phyloP scores from a whole-genome alignment of 2,797 vertebrate species.

The Geotrypetes seraphini region DNA sequence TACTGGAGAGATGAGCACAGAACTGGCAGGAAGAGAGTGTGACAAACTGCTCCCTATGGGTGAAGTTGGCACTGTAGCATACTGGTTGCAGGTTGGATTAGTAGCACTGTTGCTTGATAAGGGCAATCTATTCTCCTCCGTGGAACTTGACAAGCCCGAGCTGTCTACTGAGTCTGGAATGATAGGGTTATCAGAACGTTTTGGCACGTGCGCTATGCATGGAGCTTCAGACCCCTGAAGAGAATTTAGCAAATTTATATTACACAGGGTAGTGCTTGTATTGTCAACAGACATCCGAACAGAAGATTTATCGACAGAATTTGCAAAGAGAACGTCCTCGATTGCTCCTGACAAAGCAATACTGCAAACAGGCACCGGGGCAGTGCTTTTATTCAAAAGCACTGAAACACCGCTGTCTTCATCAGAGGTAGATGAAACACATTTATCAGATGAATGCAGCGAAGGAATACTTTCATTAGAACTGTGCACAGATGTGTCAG shows the following conservation, averaged over 20 bases:
- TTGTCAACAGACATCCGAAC: slow-evolving; percentile 65
- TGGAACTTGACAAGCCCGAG: slow-evolving; percentile 21
- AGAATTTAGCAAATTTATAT: slow-evolving; percentile 51
- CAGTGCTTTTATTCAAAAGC: slow-evolving; percentile 57
- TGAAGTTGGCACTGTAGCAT: slow-evolving; percentile 53
- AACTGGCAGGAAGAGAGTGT: slow-evolving; percentile 54
- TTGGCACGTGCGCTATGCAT: slow-evolving; percentile 56
- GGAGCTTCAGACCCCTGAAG: slow-evolving; percentile 52
- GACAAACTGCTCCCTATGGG: slow-evolving; percentile 53
- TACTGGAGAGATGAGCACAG: slow-evolving; percentile 51
- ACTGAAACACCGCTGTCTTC: slow-evolving; percentile 57
- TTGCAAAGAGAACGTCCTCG: slow-evolving; percentile 59
- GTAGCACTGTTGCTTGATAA: slow-evolving; percentile 33
- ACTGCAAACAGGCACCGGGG: slow-evolving; percentile 55
- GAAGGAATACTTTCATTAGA: slow-evolving; percentile 51
- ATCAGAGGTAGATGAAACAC: slow-evolving; percentile 64
- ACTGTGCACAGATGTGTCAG: slow-evolving; percentile 46
- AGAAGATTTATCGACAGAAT: slow-evolving; percentile 58
- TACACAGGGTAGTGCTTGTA: slow-evolving; percentile 50
- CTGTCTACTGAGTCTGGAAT: slow-evolving; percentile 31
- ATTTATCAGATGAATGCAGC: slow-evolving; percentile 58
- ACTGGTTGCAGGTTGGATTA: slow-evolving; percentile 35
- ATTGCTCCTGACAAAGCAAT: slow-evolving; percentile 55
- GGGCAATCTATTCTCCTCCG: slow-evolving; percentile 45
- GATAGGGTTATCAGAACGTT: slow-evolving; percentile 49